Percentiles rank a stretch among this genome's conserved stretches.
These are phyloP conservation scores for Drosophila subobscura DNA, from an alignment of 1,140 invertebrate genomes.

Conservation along the genomic window DNA sequence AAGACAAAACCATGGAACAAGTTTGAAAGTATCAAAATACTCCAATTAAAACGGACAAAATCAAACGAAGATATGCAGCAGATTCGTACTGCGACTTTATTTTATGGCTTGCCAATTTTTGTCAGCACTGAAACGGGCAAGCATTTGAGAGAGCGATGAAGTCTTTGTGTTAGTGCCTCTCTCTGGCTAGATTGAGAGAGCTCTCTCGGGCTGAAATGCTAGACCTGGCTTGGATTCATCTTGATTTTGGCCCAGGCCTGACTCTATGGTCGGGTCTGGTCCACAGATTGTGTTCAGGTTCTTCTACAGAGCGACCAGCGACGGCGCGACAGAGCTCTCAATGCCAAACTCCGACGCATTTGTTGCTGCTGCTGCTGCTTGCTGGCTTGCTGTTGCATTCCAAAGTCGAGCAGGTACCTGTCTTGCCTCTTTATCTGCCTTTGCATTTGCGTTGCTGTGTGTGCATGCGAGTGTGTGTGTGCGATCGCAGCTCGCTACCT, in stretches of 20 bases:
- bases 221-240: constrained; percentile 47
- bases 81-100: no score
- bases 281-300: constrained; percentile 45
- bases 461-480: constrained; percentile 37
- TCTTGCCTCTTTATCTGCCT: constrained; percentile 52
- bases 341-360: constrained; percentile 75
- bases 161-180: not conserved
- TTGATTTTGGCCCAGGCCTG: constrained; percentile 9
- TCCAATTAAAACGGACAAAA: no score
- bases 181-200: constrained; percentile 4
- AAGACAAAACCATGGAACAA: no score
- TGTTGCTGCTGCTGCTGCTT: constrained; percentile 36
- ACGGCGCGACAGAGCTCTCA: constrained; percentile 32
- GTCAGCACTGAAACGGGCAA: no score
- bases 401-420: constrained; percentile 73
- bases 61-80: not conserved
- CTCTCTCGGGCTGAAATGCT: constrained; percentile 27
- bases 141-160: no score
- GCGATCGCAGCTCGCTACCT: constrained; percentile 65
- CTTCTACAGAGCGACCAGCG: constrained; percentile 17
- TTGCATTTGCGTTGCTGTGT: constrained; percentile 12
- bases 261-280: constrained; percentile 25
- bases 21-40: no score
- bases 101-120: no score
- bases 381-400: constrained; percentile 54